Conservation (phyloP, 92 coral and sea anemone genomes). For the Porites cylindrica region DNA sequence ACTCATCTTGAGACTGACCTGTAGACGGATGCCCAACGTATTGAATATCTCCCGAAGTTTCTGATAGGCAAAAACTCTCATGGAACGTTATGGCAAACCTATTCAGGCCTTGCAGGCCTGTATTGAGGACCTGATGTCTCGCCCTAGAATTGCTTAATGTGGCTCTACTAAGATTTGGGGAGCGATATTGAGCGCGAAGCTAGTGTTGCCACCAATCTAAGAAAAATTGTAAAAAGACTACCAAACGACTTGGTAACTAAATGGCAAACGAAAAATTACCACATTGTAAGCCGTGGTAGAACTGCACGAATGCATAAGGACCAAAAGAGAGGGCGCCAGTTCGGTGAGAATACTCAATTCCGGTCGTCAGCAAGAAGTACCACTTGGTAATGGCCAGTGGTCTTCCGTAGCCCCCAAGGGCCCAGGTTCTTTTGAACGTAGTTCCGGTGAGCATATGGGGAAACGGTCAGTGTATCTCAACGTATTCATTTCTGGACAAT, state of each 20-base stretch:
- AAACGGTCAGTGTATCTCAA: no score
- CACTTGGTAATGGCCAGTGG: no score
- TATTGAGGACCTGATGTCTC: conserved; percentile 63
- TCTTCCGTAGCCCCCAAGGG: no score
- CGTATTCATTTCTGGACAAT: no score
- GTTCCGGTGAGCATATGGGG: no score
- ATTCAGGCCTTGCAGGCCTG: conserved; percentile 60
- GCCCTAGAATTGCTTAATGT: conserved; percentile 69
- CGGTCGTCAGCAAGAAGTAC: no score
- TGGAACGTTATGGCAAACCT: conserved; percentile 64
- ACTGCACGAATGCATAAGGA: conserved; percentile 23
- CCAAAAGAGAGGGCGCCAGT: no score
- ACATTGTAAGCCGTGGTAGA: conserved; percentile 35
- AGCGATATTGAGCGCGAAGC: conserved; percentile 62
- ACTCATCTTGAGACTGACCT: conserved; percentile 63
- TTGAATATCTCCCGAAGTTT: conserved; percentile 71
- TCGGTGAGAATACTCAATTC: no score
- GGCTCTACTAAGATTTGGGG: conserved; percentile 60
- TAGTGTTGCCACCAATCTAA: conserved; percentile 60
- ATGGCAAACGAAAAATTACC: conserved; percentile 66
- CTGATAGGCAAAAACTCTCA: conserved; percentile 60
- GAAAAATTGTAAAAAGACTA: conserved; percentile 54
- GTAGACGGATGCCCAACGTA: conserved; percentile 68
- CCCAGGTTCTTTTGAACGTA: no score
- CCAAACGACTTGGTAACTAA: conserved; percentile 55